Percentiles rank a stretch among this genome's conserved stretches.
Conservation (phyloP, 2,888 invertebrate genomes). For the Blera fallax region DNA sequence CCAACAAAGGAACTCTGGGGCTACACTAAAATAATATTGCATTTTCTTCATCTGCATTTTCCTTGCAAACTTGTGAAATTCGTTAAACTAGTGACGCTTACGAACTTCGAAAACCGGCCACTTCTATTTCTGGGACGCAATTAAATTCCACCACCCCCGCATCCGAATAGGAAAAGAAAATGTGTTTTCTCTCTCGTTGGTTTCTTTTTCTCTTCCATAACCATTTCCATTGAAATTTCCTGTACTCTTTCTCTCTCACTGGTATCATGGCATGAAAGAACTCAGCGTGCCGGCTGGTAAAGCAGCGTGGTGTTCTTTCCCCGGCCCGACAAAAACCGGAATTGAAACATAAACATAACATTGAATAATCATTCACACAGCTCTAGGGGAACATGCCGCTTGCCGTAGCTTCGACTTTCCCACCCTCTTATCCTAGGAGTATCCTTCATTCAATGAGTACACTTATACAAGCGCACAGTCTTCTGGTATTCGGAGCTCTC, state of each 20-base stretch:
- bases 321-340: constrained; percentile 31
- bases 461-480: constrained; percentile 50
- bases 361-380: constrained; percentile 70
- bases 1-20: neutral
- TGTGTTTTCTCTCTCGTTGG: constrained; percentile 40
- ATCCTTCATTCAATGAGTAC: constrained; percentile 48
- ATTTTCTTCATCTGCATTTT: neutral
- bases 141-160: constrained; percentile 36
- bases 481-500: constrained; percentile 4
- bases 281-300: constrained; percentile 53
- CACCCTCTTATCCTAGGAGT: constrained; percentile 21
- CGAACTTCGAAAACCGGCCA: constrained; percentile 27
- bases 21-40: neutral
- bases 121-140: constrained; percentile 66
- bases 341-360: constrained; percentile 72
- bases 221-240: constrained; percentile 34
- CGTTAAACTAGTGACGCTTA: neutral
- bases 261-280: constrained; percentile 13
- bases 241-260: neutral
- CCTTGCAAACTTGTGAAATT: neutral
- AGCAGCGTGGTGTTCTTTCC: constrained; percentile 35
- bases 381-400: constrained; percentile 25
- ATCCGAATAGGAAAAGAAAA: neutral
- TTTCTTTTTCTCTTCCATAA: constrained; percentile 42
- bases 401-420: neutral